Evolutionary conservation across 1,140 invertebrate species (phyloP).

Genomic region (Aphidius ervi): DNA sequence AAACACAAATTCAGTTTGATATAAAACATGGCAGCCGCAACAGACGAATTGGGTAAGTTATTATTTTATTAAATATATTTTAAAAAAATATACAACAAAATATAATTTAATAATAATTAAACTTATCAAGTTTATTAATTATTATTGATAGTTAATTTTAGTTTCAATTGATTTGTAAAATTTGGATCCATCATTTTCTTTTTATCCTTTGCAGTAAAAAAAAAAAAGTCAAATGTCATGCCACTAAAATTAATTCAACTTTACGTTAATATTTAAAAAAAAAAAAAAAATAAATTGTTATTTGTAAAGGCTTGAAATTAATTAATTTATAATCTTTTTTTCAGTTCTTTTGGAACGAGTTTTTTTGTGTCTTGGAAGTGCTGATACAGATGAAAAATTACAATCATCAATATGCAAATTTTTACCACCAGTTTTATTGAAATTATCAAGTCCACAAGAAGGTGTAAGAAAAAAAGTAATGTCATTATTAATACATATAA

Average conservation of each 20-base stretch:
- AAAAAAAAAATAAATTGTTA: conserved; percentile 19
- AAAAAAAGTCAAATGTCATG: background rate
- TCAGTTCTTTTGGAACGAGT: conserved; percentile 79
- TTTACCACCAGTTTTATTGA: conserved; percentile 82
- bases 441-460: conserved; percentile 81
- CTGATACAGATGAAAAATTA: conserved; percentile 84
- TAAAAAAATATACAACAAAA: background rate
- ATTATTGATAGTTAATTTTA: background rate
- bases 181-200: background rate
- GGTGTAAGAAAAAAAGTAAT: conserved; percentile 84
- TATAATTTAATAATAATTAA: no score
- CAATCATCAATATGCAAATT: conserved; percentile 80
- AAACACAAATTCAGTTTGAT: no score
- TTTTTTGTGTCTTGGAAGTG: conserved; percentile 80
- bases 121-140: background rate
- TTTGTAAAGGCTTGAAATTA: conserved; percentile 1
- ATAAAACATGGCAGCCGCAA: conserved; percentile 52
- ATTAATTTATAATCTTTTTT: conserved; percentile 1
- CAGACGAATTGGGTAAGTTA: conserved; percentile 55
- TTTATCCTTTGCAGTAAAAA: background rate
- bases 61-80: conserved; percentile 20
- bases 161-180: background rate
- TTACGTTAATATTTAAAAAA: conserved; percentile 19
- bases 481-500: conserved; percentile 90
- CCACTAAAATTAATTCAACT: background rate